phyloP scores from a whole-genome alignment of 2,888 invertebrate species.

The Coremacera marginata region DNA sequence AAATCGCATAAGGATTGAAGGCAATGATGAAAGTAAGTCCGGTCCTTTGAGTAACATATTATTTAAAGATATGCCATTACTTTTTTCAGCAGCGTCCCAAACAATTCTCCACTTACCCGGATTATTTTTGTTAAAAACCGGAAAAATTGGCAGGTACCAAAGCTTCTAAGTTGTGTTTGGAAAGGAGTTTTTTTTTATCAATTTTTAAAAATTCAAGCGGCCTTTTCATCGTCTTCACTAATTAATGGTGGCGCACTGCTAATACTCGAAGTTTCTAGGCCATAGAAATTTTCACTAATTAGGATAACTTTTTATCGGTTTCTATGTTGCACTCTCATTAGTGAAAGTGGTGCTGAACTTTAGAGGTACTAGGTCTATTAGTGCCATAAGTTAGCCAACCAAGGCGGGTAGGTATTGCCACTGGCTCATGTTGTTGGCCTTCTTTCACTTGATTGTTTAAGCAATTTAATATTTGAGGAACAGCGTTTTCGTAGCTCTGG shows the following conservation, averaged over 20 bases:
- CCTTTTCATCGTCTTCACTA: neutral
- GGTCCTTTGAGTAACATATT: neutral
- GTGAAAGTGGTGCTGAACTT: slow-evolving; percentile 23
- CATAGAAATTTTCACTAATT: neutral
- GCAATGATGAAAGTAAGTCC: slow-evolving; percentile 1
- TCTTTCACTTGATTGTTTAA: slow-evolving; percentile 29
- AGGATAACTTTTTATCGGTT: neutral
- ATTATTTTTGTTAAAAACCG: slow-evolving; percentile 31
- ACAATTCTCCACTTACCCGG: slow-evolving; percentile 34
- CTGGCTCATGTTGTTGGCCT: slow-evolving; percentile 23
- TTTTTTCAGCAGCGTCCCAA: slow-evolving; percentile 36
- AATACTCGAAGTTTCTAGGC: neutral
- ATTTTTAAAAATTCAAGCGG: neutral
- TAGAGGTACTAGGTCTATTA: neutral
- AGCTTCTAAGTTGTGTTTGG: neutral
- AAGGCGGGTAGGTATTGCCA: slow-evolving; percentile 11
- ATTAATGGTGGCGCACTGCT: neutral
- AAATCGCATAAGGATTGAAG: neutral
- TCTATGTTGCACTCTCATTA: neutral
- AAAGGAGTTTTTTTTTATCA: neutral
- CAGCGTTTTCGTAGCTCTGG: slow-evolving; percentile 28
- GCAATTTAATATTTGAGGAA: slow-evolving; percentile 26
- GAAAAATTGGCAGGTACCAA: slow-evolving; percentile 5
- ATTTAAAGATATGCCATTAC: neutral
- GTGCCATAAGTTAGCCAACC: slow-evolving; percentile 37